Base-by-base conservation (phyloP, 2,113 vertebrate genomes). In the Sminthopsis crassicaudata region DNA sequence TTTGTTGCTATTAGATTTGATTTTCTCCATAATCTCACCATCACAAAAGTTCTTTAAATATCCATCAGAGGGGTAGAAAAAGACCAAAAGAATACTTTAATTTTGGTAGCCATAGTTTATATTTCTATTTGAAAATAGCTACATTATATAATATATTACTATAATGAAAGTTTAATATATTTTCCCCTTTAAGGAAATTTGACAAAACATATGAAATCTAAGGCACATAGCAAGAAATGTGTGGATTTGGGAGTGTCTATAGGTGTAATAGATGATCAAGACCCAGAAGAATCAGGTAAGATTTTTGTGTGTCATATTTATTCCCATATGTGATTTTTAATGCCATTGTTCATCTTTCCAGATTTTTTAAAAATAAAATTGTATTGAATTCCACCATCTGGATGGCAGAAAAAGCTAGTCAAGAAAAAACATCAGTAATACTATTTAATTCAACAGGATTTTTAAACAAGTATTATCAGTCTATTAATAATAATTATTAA, bases 131-230 rank as follows among this genome's bases (percentile, higher is more conserved):
- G 91, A 96, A 96, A 95, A 95, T 96, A 96, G 92, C 90, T 57
- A 92, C 46, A 96, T 54, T 94, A 97, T 95, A 97, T 95, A 97
- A 94, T 50, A 24, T 90, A 94, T 67, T 53, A 91, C 94, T 96
- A 55, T 53, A 91, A 92, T 19, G 9, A 94, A 97, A 96, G 93
- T 96, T 97, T 95, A 97, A 94, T 96, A 97, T 55, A 88, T 93
- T 97, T 95, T 97, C 98, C 98, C 94, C 92, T 95, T 98, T 97
- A 95, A 99, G 99, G 99, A 97, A 99, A 99, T 98, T 98, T 99
- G 98, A 99, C 99, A 97, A 99, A 99, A 97, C 99, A 99, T 98
- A 99, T 99, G 99, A 99, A 99, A 97, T 99, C 99, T 98, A 99
- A 99, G 98, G 99, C 99, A 96, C 99, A 99, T 98, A 99, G 99